Percentiles rank a stretch among this genome's conserved stretches.
These are phyloP conservation scores for Drosophila conformis DNA, from an alignment of 2,888 invertebrate species.

Conservation along the genomic window DNA sequence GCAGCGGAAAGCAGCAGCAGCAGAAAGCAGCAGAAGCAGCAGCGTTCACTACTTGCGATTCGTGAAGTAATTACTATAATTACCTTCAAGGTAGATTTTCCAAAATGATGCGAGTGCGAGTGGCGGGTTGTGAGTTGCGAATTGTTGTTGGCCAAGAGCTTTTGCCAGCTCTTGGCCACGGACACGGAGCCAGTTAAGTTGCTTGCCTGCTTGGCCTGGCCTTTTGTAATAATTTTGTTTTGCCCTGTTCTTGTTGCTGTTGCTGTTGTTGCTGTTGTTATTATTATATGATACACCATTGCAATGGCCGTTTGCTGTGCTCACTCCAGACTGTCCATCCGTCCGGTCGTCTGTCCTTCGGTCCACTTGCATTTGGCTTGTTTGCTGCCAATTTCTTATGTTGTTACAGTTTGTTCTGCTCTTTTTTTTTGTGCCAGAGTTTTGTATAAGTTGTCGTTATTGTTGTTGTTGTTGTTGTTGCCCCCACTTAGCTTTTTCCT, in stretches of 20 bases:
- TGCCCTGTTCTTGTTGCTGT: conserved; percentile 22
- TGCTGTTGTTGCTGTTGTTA: conserved; percentile 61
- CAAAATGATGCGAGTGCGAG: conserved; percentile 81
- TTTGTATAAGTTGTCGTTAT: conserved; percentile 37
- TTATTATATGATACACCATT: conserved; percentile 80
- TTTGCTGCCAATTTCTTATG: conserved; percentile 81
- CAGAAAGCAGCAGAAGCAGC: conserved; percentile 52
- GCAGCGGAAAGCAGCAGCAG: conserved; percentile 37
- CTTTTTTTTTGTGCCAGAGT: conserved; percentile 32
- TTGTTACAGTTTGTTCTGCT: conserved; percentile 76
- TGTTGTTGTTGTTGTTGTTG: conserved; percentile 46
- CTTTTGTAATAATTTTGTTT: conserved; percentile 79
- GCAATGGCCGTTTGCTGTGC: conserved; percentile 67
- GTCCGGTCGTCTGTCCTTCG: conserved; percentile 11
- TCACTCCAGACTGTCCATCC: conserved; percentile 13
- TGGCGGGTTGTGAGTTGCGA: conserved; percentile 41
- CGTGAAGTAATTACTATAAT: conserved; percentile 85
- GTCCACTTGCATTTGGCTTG: conserved; percentile 67
- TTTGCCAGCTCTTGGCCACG: conserved; percentile 37
- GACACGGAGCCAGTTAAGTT: conserved; percentile 34
- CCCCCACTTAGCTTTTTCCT: conserved; percentile 66
- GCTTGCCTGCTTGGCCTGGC: conserved; percentile 51
- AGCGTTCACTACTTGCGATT: conserved; percentile 82
- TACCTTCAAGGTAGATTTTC: conserved; percentile 84
- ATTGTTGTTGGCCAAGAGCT: conserved; percentile 7